Conservation (phyloP, 2,113 vertebrate species). For the Loxodonta africana region DNA sequence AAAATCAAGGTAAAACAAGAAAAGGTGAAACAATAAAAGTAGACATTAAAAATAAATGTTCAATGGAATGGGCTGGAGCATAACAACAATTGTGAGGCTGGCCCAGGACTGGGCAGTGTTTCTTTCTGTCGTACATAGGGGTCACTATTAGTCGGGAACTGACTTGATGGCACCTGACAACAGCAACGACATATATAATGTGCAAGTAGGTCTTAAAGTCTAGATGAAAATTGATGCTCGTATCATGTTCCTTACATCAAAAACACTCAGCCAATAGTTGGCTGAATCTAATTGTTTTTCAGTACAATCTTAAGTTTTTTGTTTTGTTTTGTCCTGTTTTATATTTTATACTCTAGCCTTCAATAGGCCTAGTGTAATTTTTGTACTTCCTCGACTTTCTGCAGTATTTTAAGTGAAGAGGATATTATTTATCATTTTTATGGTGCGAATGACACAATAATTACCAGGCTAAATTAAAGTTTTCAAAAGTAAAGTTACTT, state of each 20-base stretch:
- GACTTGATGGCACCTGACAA: no score
- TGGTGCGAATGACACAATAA: neutral
- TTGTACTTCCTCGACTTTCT: neutral
- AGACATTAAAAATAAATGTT: no score
- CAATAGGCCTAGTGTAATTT: neutral
- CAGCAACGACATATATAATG: no score
- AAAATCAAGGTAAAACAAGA: neutral
- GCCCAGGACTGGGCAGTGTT: no score
- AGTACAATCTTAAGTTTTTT: neutral
- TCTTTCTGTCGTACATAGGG: no score
- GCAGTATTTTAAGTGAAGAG: neutral
- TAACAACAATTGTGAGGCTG: no score
- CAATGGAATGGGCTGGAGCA: no score
- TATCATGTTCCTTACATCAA: neutral
- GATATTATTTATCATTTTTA: constrained; percentile 16
- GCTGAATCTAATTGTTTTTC: neutral
- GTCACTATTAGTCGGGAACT: no score
- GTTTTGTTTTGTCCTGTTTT: neutral
- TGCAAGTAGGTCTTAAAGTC: no score
- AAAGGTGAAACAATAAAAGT: no score
- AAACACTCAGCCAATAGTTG: neutral
- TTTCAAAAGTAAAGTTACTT: neutral
- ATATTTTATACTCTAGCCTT: neutral
- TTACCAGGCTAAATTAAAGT: neutral
- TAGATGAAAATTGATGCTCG: no score